Base-by-base conservation (phyloP, 1,140 invertebrate genomes). In the Calliopsis andreniformis region DNA sequence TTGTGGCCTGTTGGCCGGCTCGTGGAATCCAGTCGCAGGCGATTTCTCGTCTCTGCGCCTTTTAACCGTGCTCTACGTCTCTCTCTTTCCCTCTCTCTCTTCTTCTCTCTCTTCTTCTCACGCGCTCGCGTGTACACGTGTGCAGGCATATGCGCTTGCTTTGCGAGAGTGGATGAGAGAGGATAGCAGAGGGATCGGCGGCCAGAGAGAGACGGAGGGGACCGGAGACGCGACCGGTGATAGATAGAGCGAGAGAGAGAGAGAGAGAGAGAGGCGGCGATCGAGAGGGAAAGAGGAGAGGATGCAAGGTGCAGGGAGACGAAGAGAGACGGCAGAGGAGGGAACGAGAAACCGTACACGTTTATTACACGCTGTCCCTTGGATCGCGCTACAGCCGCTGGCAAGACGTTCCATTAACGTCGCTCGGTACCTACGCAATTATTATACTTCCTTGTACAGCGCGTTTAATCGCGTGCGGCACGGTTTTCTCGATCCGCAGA, bases 31-130 rank as follows among this genome's bases (percentile, higher is more conserved):
- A 84, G 83, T 84, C 79, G 73, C 83, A 61, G 55, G 64, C 78
- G 82, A 84, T 84, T 84, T 84, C 83, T 84, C 83, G 82, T 84
- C 81, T 72, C 77, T 61, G 81, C 77, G 81, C 82, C 78, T 84
- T 80, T 78, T 78, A 84, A 84, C 68, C 67, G 68, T 79, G 35
- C 25, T 79, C 55, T 69, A 76, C 78, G 80, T 76, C 43, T 61
- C 47, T 42, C 20, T 25, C 20, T n/a, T n/a, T 76, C 43, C 51
- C 47, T 42, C 20, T 25, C 20, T n/a, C n/a, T n/a, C 23, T 32
- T 42, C 39, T 18, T 51, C 49, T n/a, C 49, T 20, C 6, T 51
- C 6, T 63, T 56, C 28, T 25, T 72, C 39, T 51, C n/a, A 47
- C 30, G 18, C 25, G 39, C 47, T 55, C 28, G 23, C n/a, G 25